Percentiles rank a stretch among this genome's conserved stretches.
Evolutionary conservation across 2,888 invertebrate genomes (phyloP).

Genomic region (Caenorhabditis uteleia): DNA sequence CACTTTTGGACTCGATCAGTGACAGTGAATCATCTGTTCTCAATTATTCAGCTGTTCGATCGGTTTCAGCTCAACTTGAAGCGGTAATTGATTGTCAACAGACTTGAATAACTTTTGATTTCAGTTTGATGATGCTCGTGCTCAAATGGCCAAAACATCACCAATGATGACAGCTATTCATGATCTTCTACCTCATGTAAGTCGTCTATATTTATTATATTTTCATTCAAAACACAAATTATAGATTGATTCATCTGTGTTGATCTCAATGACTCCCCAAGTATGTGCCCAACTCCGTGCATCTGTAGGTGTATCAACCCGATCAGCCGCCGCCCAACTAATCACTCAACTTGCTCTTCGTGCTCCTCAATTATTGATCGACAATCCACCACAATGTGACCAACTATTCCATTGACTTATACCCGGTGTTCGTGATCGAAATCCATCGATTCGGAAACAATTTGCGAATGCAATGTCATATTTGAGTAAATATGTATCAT

Average conservation of each 20-base stretch:
- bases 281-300: slow-evolving; percentile 44
- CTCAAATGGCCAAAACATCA: slow-evolving; percentile 83
- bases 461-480: slow-evolving; percentile 52
- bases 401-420: slow-evolving; percentile 42
- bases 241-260: slow-evolving; percentile 34
- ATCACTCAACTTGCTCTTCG: slow-evolving; percentile 48
- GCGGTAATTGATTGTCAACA: slow-evolving; percentile 72
- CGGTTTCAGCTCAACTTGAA: slow-evolving; percentile 80
- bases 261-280: slow-evolving; percentile 32
- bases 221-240: not conserved
- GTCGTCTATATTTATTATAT: too few species aligned
- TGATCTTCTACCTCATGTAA: slow-evolving; percentile 46
- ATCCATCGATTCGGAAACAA: slow-evolving; percentile 56
- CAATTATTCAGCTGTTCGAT: slow-evolving; percentile 81
- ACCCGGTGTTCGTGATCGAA: slow-evolving; percentile 50
- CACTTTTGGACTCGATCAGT: slow-evolving; percentile 79
- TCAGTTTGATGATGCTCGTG: slow-evolving; percentile 79
- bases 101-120: slow-evolving; percentile 1
- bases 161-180: slow-evolving; percentile 75
- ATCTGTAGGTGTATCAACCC: slow-evolving; percentile 48
- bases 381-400: slow-evolving; percentile 39
- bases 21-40: slow-evolving; percentile 82
- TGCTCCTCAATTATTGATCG: slow-evolving; percentile 48
- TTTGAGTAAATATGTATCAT: slow-evolving; percentile 46
- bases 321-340: slow-evolving; percentile 49